Evolutionary conservation across 1,140 invertebrate genomes (phyloP), one percentile per base, ranked within the genome.

Genomic region (Medauroidea extradentata): DNA sequence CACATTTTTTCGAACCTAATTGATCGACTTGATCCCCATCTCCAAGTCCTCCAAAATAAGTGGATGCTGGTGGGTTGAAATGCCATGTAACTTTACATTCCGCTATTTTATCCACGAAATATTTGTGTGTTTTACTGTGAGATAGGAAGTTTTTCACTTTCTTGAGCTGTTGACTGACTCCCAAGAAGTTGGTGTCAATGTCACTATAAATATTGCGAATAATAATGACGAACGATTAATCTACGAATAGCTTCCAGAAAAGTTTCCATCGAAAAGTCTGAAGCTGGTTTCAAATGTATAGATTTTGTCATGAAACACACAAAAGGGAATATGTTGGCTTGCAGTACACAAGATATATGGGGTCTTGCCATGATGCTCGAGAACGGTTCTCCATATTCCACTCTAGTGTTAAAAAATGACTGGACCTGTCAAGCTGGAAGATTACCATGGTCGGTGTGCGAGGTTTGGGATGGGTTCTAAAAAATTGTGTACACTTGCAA

Each of bases 301-400:
- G 51, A 41, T 43, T 56, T 57, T 4, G 57, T 59, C 8, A 14
- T 19, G 14, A 57, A 56, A 55, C 57, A 59, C 2, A 59, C 38
- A 34, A 34, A 34, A 7, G 11, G 11, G n/a, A n/a, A n/a, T n/a
- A n/a, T n/a, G n/a, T n/a, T n/a, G n/a, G n/a, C n/a, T n/a, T n/a
- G n/a, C n/a, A n/a, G n/a, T n/a, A 34, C 29, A 34, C 4, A 34
- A 34, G n/a, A n/a, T n/a, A n/a, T 34, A 34, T 11, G 27, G 29
- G 29, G 5, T 11, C 29, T 4, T 7, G 29, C 29, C 29, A 34
- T 34, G 63, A 68, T 75, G 8, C 73, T 63, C 0, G 61, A 16
- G 25, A 79, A 71, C 1, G 75, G 75, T 0, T 75, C 75, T 7
- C 68, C 68, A 49, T 70, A 76, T 53, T 78, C 76, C 0, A 75